phyloP scores from a whole-genome alignment of 1,140 invertebrate species.

The Pantala flavescens region DNA sequence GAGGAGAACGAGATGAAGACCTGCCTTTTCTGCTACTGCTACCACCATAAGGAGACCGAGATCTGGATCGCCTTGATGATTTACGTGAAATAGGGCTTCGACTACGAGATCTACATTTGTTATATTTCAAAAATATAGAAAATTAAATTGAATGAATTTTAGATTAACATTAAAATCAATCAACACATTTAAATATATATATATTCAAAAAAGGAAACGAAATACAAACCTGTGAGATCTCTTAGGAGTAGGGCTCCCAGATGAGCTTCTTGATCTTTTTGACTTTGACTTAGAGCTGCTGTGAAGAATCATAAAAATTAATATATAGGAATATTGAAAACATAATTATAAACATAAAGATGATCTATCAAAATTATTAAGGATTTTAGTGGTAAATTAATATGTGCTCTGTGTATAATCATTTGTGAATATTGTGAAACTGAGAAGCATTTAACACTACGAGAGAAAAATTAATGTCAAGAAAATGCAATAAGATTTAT shows the following conservation, averaged over 20 bases:
- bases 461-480: too few species aligned
- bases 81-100: slow-evolving; percentile 30
- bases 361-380: not conserved
- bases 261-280: slow-evolving; percentile 26
- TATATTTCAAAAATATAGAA: not conserved
- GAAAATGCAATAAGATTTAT: too few species aligned
- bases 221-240: slow-evolving; percentile 24
- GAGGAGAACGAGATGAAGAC: slow-evolving; percentile 18
- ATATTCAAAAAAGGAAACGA: not conserved
- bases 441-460: too few species aligned
- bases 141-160: not conserved
- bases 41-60: slow-evolving; percentile 13
- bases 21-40: not conserved
- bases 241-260: slow-evolving; percentile 24
- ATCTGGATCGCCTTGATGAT: slow-evolving; percentile 18
- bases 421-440: too few species aligned
- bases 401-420: too few species aligned
- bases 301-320: not conserved
- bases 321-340: slow-evolving; percentile 12
- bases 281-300: slow-evolving; percentile 30
- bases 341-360: not conserved
- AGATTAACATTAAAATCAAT: not conserved
- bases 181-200: not conserved
- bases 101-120: slow-evolving; percentile 34
- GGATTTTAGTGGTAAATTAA: too few species aligned